Conservation (phyloP, 2,113 vertebrate genomes). For the Scophthalmus maximus region DNA sequence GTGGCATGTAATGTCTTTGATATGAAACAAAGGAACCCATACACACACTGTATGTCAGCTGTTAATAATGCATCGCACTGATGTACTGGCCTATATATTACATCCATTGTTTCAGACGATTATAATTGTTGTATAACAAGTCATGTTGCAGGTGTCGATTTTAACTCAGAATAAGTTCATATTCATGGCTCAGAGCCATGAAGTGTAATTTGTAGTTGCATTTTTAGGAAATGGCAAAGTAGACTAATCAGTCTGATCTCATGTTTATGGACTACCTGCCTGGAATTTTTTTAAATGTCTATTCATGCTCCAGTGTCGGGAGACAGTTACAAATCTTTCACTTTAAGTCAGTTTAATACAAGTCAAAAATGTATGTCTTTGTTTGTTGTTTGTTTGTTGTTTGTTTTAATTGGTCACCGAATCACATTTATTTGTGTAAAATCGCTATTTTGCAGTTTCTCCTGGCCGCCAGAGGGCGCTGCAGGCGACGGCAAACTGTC, state of each 20-base stretch:
- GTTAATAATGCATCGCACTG: neutral
- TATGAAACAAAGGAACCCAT: neutral
- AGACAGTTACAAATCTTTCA: neutral
- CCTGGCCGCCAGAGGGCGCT: constrained; percentile 34
- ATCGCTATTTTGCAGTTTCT: neutral
- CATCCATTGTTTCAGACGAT: neutral
- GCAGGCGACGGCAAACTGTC: neutral
- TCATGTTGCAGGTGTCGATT: neutral
- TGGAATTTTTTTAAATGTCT: neutral
- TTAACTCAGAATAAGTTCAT: neutral
- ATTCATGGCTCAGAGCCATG: no score
- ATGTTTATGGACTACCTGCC: neutral
- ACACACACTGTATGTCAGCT: neutral
- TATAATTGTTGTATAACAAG: neutral
- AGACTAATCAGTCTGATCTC: no score
- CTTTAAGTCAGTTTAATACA: neutral
- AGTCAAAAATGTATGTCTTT: neutral
- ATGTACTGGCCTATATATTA: neutral
- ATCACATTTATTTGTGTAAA: no score
- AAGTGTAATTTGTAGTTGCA: no score
- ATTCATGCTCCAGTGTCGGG: neutral
- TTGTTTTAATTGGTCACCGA: neutral
- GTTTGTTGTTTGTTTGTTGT: neutral
- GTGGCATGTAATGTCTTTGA: neutral
- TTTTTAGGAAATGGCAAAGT: no score